These are phyloP conservation scores for Cantharis nigra DNA, from an alignment of 2,888 invertebrate species.

Conservation along the genomic window DNA sequence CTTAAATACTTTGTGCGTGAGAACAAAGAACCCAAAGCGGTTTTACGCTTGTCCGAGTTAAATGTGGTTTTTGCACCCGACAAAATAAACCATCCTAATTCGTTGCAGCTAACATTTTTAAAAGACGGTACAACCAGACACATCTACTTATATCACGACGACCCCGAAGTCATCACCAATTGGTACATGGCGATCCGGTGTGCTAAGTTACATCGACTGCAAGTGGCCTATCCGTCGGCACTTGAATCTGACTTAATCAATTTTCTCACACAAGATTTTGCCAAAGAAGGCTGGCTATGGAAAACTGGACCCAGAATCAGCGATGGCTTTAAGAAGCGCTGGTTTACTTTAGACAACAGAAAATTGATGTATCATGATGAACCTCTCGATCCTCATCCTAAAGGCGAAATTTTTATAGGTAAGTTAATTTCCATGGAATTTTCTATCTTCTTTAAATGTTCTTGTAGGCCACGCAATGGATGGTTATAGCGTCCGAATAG, in stretches of 20 bases:
- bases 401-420: slow-evolving; percentile 89
- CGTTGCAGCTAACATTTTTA: slow-evolving; percentile 83
- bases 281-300: slow-evolving; percentile 85
- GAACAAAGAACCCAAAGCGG: slow-evolving; percentile 80
- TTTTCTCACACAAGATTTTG: slow-evolving; percentile 79
- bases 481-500: slow-evolving; percentile 75
- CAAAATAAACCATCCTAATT: slow-evolving; percentile 79
- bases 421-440: slow-evolving; percentile 26
- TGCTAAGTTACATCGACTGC: slow-evolving; percentile 80
- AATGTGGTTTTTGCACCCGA: slow-evolving; percentile 84
- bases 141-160: slow-evolving; percentile 85
- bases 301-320: slow-evolving; percentile 84
- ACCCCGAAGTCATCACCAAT: slow-evolving; percentile 81
- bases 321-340: slow-evolving; percentile 82
- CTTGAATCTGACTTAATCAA: slow-evolving; percentile 72
- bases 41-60: slow-evolving; percentile 77
- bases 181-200: slow-evolving; percentile 75
- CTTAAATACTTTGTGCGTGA: slow-evolving; percentile 78
- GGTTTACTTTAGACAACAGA: slow-evolving; percentile 87
- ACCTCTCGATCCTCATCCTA: slow-evolving; percentile 84
- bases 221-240: slow-evolving; percentile 82
- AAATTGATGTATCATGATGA: slow-evolving; percentile 94
- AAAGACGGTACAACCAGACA: slow-evolving; percentile 86
- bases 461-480: slow-evolving; percentile 69
- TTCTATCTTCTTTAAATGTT: no score